These are phyloP conservation scores for Rhodinocichla rosea DNA, from an alignment of 2,113 vertebrate species.

Conservation along the genomic window DNA sequence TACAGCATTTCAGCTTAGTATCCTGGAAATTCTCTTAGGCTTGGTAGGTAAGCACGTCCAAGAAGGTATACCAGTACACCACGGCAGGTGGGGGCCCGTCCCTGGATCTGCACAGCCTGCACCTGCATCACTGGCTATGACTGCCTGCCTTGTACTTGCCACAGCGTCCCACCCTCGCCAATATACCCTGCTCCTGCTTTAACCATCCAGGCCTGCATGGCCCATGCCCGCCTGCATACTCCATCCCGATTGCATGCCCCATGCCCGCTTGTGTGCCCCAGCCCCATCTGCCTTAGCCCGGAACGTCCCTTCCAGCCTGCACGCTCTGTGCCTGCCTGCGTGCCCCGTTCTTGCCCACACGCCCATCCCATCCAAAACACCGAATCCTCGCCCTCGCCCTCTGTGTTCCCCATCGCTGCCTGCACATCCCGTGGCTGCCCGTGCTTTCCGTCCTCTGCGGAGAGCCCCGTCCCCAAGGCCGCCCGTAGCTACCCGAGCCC, in stretches of 20 bases:
- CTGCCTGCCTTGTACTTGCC: not conserved
- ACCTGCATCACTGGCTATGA: not conserved
- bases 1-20: not conserved
- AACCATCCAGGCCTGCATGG: accelerated
- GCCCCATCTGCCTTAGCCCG: too few species aligned
- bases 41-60: accelerated
- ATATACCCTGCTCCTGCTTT: accelerated
- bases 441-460: accelerated
- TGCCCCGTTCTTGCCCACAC: not conserved
- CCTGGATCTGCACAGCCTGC: not conserved
- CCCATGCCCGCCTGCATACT: accelerated
- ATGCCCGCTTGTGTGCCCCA: too few species aligned
- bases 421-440: too few species aligned
- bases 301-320: not conserved
- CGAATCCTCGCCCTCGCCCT: not conserved
- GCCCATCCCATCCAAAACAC: too few species aligned
- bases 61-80: not conserved
- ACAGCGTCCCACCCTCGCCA: not conserved
- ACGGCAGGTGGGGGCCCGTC: accelerated
- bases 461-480: too few species aligned
- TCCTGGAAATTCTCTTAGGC: not conserved
- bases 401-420: not conserved
- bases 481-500: too few species aligned
- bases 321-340: not conserved
- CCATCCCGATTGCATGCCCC: accelerated